Percentiles rank a stretch among this genome's conserved stretches.
phyloP scores from a whole-genome alignment of 2,888 invertebrate species.

The Noctua comes region DNA sequence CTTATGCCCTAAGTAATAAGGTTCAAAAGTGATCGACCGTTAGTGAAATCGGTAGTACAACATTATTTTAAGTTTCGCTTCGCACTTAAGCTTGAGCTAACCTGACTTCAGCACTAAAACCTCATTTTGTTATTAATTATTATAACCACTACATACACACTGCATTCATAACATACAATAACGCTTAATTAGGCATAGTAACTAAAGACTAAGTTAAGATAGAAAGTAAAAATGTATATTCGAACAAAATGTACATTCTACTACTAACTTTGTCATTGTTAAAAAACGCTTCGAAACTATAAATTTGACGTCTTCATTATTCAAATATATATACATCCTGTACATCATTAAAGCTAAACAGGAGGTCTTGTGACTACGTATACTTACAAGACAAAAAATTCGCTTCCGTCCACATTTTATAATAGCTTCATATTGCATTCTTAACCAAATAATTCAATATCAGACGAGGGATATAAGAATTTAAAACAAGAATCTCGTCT shows the following conservation, averaged over 20 bases:
- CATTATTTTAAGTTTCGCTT: conserved; percentile 63
- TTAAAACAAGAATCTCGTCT: neutral
- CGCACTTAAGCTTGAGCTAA: conserved; percentile 62
- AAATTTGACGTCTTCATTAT: neutral
- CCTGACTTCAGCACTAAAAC: conserved; percentile 45
- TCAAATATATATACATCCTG: neutral
- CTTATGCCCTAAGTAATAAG: too few relatives aligned
- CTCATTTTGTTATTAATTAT: conserved; percentile 62
- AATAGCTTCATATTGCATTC: neutral
- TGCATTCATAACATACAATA: conserved; percentile 45
- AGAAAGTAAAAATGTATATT: neutral
- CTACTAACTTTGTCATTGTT: neutral
- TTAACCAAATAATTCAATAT: neutral
- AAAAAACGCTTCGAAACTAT: neutral
- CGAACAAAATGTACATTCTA: neutral
- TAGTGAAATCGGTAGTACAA: neutral
- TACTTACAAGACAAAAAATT: neutral
- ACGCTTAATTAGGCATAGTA: conserved; percentile 13
- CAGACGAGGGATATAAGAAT: neutral
- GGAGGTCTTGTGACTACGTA: neutral
- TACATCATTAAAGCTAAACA: neutral
- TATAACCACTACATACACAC: conserved; percentile 42
- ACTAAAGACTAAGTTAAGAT: neutral
- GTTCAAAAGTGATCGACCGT: too few relatives aligned
- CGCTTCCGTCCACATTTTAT: neutral